These are phyloP conservation scores for Microcebus lehilahytsara DNA, from an alignment of 2,113 vertebrate genomes.

Conservation along the genomic window DNA sequence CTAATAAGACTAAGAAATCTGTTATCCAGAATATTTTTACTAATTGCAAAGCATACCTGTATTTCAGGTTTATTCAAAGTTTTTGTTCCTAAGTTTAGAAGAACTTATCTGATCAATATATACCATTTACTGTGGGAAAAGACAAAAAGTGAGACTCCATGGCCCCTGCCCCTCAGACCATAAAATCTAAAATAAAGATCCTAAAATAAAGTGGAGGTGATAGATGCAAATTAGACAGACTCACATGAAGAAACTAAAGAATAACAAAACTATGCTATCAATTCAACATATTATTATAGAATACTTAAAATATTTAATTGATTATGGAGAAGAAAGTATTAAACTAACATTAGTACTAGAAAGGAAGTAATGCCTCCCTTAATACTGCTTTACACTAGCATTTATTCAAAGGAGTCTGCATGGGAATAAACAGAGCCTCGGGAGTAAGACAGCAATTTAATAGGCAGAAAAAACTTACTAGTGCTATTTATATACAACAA, in stretches of 20 bases:
- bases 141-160: not conserved
- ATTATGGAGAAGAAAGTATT: not conserved
- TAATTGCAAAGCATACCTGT: not conserved
- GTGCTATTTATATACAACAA: not conserved
- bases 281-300: not conserved
- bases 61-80: not conserved
- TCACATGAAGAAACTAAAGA: conserved; percentile 2
- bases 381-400: not conserved
- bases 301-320: conserved; percentile 13
- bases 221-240: not conserved
- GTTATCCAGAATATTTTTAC: not conserved
- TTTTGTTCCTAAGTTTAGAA: conserved; percentile 16
- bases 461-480: not conserved
- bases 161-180: not conserved
- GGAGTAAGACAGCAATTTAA: not conserved
- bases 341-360: not conserved
- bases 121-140: not conserved
- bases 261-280: conserved; percentile 11
- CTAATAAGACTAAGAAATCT: not conserved
- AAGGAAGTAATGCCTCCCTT: not conserved
- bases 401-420: not conserved
- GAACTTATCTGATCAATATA: not conserved
- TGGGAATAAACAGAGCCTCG: not conserved
- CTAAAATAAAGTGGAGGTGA: no score
- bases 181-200: not conserved